phyloP scores from a whole-genome alignment of 2,797 vertebrate genomes.

The Aphelocoma californica region DNA sequence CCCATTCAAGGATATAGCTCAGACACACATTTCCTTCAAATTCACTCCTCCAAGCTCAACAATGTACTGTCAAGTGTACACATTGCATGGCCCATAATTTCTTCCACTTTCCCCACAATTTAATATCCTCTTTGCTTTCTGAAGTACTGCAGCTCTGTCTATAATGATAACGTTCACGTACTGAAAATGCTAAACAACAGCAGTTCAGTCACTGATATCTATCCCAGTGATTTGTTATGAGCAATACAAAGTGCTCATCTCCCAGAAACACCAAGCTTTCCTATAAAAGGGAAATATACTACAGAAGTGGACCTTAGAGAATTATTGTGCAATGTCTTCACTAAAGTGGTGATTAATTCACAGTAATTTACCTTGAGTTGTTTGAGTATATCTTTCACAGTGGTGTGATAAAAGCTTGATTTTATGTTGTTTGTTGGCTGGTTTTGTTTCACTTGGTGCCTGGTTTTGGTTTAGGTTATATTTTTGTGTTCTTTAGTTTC shows the following conservation, averaged over 20 bases:
- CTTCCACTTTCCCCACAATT: neutral
- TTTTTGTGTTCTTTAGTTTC: neutral
- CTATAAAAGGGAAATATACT: neutral
- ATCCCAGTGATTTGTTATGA: neutral
- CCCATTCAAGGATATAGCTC: neutral
- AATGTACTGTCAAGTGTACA: neutral
- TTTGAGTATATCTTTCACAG: neutral
- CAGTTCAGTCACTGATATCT: neutral
- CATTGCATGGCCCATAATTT: neutral
- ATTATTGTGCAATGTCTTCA: neutral
- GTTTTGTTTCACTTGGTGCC: neutral
- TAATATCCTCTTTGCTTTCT: neutral
- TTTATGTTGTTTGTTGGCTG: neutral
- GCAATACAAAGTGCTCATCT: neutral
- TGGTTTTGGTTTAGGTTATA: neutral
- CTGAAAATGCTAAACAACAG: neutral
- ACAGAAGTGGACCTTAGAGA: neutral
- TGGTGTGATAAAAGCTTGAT: neutral
- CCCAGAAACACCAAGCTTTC: neutral
- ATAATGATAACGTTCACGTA: neutral
- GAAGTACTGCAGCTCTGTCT: neutral
- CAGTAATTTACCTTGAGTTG: neutral
- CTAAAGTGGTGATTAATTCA: slow-evolving; percentile 36
- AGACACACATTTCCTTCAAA: neutral
- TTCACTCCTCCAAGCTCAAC: neutral